Evolutionary conservation across 2,888 invertebrate genomes (phyloP), one percentile per base, ranked within the genome.

Genomic region (Meteorus colon): DNA sequence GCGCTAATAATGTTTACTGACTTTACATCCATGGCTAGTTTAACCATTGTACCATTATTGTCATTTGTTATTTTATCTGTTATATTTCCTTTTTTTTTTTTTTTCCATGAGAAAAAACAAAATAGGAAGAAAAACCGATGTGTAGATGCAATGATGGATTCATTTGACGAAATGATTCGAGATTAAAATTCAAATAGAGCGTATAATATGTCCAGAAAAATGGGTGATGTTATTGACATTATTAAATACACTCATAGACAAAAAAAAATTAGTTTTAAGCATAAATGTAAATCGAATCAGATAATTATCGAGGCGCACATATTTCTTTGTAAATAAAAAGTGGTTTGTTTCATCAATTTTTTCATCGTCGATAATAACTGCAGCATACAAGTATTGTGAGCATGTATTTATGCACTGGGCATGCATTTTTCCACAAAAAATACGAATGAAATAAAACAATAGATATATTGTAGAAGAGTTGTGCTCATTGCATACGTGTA

Each of bases 1-100:
- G 78, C 67, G 79, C 80, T 81, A 79, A 81, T 80, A 75, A 79
- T 81, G 80, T 78, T 80, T 79, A 76, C 65, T 79, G 80, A 79
- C 78, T 79, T 80, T 78, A 75, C 74, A 81, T 78, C 73, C 48
- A 75, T 65, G 73, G 69, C 69, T 75, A 74, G 74, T 73, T 73
- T 48, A 37, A 74, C 63, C 55, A 55, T 60, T 66, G 69, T 67
- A 67, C 27, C 74, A 77, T 70, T 63, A 78, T 51, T 37, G 45
- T 55, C 37, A 63, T 75, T 55, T 51, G 74, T 67, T 74, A 19
- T 74, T 55, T 77, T 71, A 60, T 29, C 29, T 63, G 29, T 24
- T 24, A 24, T 24, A 24, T 24, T 24, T 24, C 73, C 0, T 4
- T 19, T n/a, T 55, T 55, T 19, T 19, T 55, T 55, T 55, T 6